phyloP scores from a whole-genome alignment of 37 sponge, comb jelly and placozoan species.

The Haliclona indistincta region DNA sequence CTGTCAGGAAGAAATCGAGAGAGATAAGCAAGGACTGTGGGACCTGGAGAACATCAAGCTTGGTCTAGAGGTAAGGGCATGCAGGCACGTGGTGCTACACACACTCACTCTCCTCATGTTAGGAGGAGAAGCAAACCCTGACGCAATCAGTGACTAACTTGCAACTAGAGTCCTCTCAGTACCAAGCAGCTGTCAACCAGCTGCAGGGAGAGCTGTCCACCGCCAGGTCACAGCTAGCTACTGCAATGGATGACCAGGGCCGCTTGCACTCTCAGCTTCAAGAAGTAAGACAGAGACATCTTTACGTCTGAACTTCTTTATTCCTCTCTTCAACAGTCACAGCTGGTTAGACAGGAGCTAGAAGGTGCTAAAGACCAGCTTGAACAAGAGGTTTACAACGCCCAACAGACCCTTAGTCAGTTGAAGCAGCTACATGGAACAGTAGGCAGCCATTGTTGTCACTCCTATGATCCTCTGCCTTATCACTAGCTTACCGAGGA shows the following conservation, averaged over 20 bases:
- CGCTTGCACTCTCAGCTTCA: not conserved
- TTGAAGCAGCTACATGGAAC: constrained; percentile 42
- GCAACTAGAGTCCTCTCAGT: constrained; percentile 12
- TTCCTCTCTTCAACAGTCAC: constrained; percentile 10
- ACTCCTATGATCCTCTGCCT: not conserved
- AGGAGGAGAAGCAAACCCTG: constrained; percentile 21
- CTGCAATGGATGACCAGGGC: constrained; percentile 26
- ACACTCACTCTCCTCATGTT: not conserved
- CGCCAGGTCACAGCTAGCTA: constrained; percentile 5
- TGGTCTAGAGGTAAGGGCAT: constrained; percentile 26
- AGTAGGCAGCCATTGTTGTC: constrained; percentile 19
- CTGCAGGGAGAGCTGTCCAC: constrained; percentile 32
- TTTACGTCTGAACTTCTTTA: not conserved
- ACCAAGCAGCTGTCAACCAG: constrained; percentile 11
- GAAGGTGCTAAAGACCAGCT: constrained; percentile 71
- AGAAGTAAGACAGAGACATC: not conserved
- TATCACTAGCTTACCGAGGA: too few relatives aligned
- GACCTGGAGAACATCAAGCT: constrained; percentile 4
- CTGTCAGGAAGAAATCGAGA: constrained; percentile 18
- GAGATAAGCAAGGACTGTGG: constrained; percentile 4
- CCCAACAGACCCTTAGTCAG: constrained; percentile 45
- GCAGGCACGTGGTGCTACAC: not conserved
- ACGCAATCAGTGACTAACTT: not conserved
- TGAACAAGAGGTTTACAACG: constrained; percentile 53
- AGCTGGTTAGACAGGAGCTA: constrained; percentile 37